Base-by-base conservation (phyloP, 2,888 invertebrate genomes). In the Phymatocera aterrima region DNA sequence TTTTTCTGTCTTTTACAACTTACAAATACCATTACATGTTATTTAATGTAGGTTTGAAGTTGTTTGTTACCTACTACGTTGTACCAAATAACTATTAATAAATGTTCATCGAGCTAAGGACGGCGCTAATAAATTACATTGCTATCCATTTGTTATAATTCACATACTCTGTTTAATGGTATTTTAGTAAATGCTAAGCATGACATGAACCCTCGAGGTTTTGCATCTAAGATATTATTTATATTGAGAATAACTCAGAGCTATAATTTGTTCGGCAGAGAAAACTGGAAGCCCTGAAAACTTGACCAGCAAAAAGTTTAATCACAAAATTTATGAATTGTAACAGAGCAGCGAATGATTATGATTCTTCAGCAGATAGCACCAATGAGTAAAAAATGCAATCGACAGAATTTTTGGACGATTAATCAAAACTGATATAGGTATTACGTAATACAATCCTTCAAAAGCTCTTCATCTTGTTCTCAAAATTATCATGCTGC, bases 181-280 rank as follows among this genome's bases (percentile, higher is more conserved):
- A 72, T 12, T 8, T 51, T n/a, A 15, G 51, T 51, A 24, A 68
- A 72, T 51, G 34, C 18, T 72, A 72, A 51, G 8, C n/a, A n/a
- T 34, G 21, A 37, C 31, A 61, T 43, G 37, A 37, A 72, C 12
- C 34, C 43, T 24, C 8, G 51, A 51, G 21, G 21, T 51, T 43
- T 51, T 68, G 37, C 21, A 64, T 43, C 24, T 28, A 24, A 46
- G 28, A 43, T 68, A 28, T 46, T 28, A 6, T 8, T 54, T 54
- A n/a, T 54, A n/a, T 43, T 43, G 34, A 51, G 31, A 31, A 72
- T 72, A 46, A 43, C 65, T 78, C 51, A 61, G 40, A 72, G 28
- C 60, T 78, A n/a, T n/a, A 60, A 78, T 78, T 78, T 74, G 79
- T 83, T 82, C 83, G 87, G 87, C 87, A 87, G 87, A 87, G 84